These are phyloP conservation scores for Agrotis clavis DNA, from an alignment of 2,888 invertebrate species.

Conservation along the genomic window DNA sequence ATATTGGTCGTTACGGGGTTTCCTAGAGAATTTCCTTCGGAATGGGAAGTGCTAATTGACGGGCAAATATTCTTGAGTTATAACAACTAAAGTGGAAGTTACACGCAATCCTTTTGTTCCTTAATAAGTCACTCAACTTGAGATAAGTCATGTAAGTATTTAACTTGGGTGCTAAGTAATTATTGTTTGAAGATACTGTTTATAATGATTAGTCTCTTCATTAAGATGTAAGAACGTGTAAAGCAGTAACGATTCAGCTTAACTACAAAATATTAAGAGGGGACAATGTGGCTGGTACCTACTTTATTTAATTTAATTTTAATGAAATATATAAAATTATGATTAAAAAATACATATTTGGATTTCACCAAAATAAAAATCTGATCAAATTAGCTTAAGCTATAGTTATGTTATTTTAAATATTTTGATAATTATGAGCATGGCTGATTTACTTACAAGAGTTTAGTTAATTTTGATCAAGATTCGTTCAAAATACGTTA, in stretches of 20 bases:
- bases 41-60: slow-evolving; percentile 45
- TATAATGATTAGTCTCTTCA: slow-evolving; percentile 2
- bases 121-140: slow-evolving; percentile 53
- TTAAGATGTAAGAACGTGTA: slow-evolving; percentile 14
- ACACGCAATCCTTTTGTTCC: slow-evolving; percentile 32
- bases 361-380: neutral
- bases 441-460: slow-evolving; percentile 18
- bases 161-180: slow-evolving; percentile 44
- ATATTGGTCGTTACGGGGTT: slow-evolving; percentile 42
- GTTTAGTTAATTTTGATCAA: slow-evolving; percentile 35
- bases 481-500: slow-evolving; percentile 32
- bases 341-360: neutral
- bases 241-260: neutral
- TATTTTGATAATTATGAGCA: neutral
- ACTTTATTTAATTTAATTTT: too few species aligned
- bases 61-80: slow-evolving; percentile 27
- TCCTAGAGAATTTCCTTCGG: slow-evolving; percentile 53
- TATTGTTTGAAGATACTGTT: slow-evolving; percentile 37
- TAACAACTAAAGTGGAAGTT: slow-evolving; percentile 16
- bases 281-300: too few species aligned
- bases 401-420: too few species aligned
- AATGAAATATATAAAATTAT: too few species aligned
- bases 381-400: too few species aligned
- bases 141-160: slow-evolving; percentile 37
- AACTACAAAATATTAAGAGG: neutral